Percentiles rank a stretch among this genome's conserved stretches.
Evolutionary conservation across 2,797 vertebrate genomes (phyloP).

Genomic region (Tinamus major): DNA sequence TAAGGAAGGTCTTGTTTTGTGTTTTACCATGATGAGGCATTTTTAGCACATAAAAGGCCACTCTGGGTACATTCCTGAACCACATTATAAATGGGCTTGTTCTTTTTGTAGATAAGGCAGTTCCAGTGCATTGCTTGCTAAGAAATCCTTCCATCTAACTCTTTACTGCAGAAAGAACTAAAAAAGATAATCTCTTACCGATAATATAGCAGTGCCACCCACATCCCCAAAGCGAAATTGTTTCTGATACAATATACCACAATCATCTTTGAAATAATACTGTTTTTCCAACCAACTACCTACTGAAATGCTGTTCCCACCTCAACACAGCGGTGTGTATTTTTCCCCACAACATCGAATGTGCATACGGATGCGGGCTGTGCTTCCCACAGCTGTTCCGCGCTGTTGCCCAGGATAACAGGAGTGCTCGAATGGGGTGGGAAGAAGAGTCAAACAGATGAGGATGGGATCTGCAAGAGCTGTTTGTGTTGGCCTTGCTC

Average conservation of each 20-base stretch:
- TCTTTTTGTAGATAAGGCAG: not conserved
- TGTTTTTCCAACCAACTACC: slow-evolving; percentile 50
- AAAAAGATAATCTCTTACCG: slow-evolving; percentile 42
- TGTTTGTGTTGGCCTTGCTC: not conserved
- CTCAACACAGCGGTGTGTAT: slow-evolving; percentile 16
- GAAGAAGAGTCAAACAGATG: not conserved
- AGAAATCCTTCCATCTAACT: not conserved
- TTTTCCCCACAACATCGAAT: slow-evolving; percentile 42
- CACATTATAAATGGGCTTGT: not conserved
- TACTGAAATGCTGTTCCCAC: slow-evolving; percentile 23
- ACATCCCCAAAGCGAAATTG: not conserved
- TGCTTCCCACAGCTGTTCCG: slow-evolving; percentile 10
- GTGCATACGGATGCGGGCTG: slow-evolving; percentile 36
- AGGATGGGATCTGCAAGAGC: not conserved
- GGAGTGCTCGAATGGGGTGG: not conserved
- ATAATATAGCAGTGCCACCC: not conserved
- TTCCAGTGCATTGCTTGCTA: not conserved
- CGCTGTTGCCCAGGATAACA: not conserved
- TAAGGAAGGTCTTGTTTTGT: not conserved
- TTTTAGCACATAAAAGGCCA: not conserved
- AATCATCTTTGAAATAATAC: not conserved
- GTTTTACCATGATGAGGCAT: slow-evolving; percentile 22
- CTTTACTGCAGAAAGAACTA: not conserved
- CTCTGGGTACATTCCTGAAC: not conserved
- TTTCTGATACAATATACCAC: slow-evolving; percentile 54